Base-by-base conservation (phyloP, 2,888 invertebrate genomes). In the Drosophila dives region DNA sequence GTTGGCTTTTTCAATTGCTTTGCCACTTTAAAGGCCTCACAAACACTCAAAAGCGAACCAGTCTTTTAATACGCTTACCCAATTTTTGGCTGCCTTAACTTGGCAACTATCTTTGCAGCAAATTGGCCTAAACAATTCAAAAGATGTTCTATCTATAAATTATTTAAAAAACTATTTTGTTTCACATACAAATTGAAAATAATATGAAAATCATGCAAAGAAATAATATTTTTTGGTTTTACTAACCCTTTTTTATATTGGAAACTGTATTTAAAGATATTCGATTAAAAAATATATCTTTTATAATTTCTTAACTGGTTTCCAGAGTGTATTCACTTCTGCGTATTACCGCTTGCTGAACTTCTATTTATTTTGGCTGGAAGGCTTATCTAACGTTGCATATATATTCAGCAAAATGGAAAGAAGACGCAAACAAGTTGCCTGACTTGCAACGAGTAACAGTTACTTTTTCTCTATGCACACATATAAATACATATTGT, bases 1-100 rank as follows among this genome's bases (percentile, higher is more conserved):
- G 77, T 60, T 77, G 80, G 87, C 90, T 86, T 87, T 88, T 80
- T 89, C 90, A 86, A 86, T 86, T 86, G 90, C 85, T 86, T 86
- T 85, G 86, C 78, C 85, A 86, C 85, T 86, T 87, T 82, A 72
- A 87, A 87, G 83, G 83, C 88, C 77, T 64, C 74, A 77, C 83
- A 80, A 58, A 58, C 78, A 78, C 72, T 63, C 60, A 42, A 72
- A 63, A 66, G 50, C 80, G 72, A 89, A 89, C 80, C 86, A 87
- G 90, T 82, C 88, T 86, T 70, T 75, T 49, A 65, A 81, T 87
- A 89, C 89, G 54, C 79, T 81, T 45, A 48, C 40, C 26, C 34
- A 3, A 3, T 11, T 15, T 3, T 17, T 2, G 45, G 40, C 12
- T 15, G n/a, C 20, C 42, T 71, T 58, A 50, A 23, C 54, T 77